Base-by-base conservation (phyloP, 2,113 vertebrate species). In the Vanacampus margaritifer region DNA sequence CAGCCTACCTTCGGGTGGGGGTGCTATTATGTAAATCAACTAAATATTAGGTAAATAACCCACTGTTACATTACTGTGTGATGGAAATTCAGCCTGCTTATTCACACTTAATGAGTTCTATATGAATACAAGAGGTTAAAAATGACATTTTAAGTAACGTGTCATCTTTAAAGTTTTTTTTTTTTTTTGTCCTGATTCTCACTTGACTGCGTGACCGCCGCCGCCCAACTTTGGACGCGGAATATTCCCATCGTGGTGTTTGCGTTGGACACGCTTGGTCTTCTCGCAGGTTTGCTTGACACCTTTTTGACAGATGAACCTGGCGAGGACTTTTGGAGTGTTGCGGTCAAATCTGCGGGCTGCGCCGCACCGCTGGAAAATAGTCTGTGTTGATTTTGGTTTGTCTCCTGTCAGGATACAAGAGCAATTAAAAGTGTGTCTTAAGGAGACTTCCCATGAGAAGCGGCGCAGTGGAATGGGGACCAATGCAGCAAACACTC, bases 401-500 rank as follows among this genome's bases (percentile, higher is more conserved):
- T 60, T 60, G 32, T 39, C 32, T 37, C 58, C 58, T 37, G 58
- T 60, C 58, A 39, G 54, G 54, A 57, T 57, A 32, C 14, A 57
- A 7, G 54, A 32, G 28, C 54, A 57, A 57, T 57, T 57, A 57
- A 57, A 57, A 54, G 12, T 1, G 50, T 53, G 11, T 53, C 50
- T 53, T 13, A 57, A 16, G 28, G 16, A 21, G 32, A 58, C 23
- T 36, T 58, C 56, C 32, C 56, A 58, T 58, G 28, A 36, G 56
- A 58, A 58, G 19, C 28, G 7, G 28, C 56, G 9, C 12, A 26
- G 51, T 26, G 13, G 14, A 54, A 26, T 26, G 23, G 51, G 1
- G 23, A 26, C 11, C 26, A 12, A 14, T 26, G 51, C 24, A 2
- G 10, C n/a, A 54, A 26, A 54, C 23, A 26, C 51, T 14, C 51